Conservation (phyloP, 1,140 invertebrate genomes). For the Bombus waltoni region DNA sequence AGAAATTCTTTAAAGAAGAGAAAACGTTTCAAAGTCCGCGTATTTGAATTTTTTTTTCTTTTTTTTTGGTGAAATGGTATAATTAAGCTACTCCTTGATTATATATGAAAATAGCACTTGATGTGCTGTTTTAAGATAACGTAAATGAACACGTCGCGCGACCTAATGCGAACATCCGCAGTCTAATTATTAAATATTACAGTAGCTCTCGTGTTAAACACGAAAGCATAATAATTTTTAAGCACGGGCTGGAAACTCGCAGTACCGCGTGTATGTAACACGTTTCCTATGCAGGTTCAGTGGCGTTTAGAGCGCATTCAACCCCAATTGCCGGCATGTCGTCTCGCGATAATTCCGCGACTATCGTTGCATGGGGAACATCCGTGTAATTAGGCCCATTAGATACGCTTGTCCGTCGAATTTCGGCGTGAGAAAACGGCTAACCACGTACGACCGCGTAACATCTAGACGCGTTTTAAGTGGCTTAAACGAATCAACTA, state of each 20-base stretch:
- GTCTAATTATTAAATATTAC: too few relatives aligned
- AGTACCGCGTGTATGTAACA: neutral
- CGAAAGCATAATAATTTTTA: neutral
- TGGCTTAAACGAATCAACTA: conserved; percentile 54
- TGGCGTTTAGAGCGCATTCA: neutral
- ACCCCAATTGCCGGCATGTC: neutral
- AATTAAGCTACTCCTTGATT: too few relatives aligned
- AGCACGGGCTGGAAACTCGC: neutral
- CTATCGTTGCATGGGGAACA: neutral
- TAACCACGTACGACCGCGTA: conserved; percentile 1
- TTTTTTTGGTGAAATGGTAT: too few relatives aligned
- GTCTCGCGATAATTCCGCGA: neutral
- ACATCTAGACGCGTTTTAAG: conserved; percentile 44
- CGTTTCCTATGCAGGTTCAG: neutral
- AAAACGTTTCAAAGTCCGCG: too few relatives aligned
- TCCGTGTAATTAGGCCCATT: conserved; percentile 33
- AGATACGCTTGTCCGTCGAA: conserved; percentile 1
- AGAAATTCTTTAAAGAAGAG: too few relatives aligned
- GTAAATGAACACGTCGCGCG: too few relatives aligned
- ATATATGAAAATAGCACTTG: too few relatives aligned
- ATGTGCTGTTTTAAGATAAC: too few relatives aligned
- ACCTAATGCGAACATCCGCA: too few relatives aligned
- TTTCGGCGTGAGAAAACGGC: conserved; percentile 36
- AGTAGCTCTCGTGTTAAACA: too few relatives aligned
- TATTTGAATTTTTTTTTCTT: too few relatives aligned